Base-by-base conservation (phyloP, 2,797 vertebrate species). In the Cryptoblepharus egeriae region DNA sequence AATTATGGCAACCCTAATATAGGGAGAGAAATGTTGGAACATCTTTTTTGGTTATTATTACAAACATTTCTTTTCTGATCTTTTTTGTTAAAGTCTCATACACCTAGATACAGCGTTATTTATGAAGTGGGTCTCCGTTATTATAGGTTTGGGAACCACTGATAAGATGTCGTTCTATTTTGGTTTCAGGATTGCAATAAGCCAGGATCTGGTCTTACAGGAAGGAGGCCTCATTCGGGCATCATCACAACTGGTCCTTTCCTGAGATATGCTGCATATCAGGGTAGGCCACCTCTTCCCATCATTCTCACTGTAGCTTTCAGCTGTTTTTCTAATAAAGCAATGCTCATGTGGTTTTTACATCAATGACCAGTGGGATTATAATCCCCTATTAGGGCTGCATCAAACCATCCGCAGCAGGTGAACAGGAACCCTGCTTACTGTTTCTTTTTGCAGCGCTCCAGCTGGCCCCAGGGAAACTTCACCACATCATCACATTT, bases 191-290 rank as follows among this genome's bases (percentile, higher is more conserved):
- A 71, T 28, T 85, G 78, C 24, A 32, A 75, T 58, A 24, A 37
- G 4, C 72, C 77, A 15, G 73, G 13, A 57, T 37, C 77, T 71
- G 42, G 11, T 10, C 69, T n/a, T 39, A 6, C 6, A 30, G 83
- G 83, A 69, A 80, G 77, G 72, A 75, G 70, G 15, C 61, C 77
- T 30, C 82, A 57, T 15, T 75, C 57, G 2, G 78, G 32, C 28
- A 30, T 80, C 15, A 61, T 85, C 57, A 76, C 65, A 0, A 72
- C 77, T n/a, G 83, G 72, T 4, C 83, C 72, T 64, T 76, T 85
- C 65, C 32, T 76, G 72, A 85, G 58, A 75, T 76, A n/a, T n/a
- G n/a, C n/a, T n/a, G n/a, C n/a, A n/a, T 42, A 80, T 58, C 77
- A 39, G 3, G 77, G 73, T 37, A 75, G 16, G 81, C 52, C 10